Evolutionary conservation across 2,797 vertebrate genomes (phyloP), one percentile per base, ranked within the genome.

Genomic region (Podarcis lilfordi): DNA sequence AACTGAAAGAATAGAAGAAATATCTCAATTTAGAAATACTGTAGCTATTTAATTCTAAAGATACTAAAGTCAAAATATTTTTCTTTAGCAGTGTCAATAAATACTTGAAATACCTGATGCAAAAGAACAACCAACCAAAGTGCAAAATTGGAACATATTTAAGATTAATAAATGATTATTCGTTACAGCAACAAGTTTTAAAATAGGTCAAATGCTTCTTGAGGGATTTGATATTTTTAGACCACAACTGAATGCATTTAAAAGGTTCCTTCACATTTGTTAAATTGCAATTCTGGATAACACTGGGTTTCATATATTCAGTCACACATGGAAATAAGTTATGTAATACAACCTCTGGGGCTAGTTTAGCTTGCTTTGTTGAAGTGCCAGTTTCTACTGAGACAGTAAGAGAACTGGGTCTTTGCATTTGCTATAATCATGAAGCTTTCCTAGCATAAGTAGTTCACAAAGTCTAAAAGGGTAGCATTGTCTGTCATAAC

Each of bases 1-100:
- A 97, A 99, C 99, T 99, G 89, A 79, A 92, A 92, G 8, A 89
- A 29, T 84, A 94, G 15, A 27, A 72, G 88, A 92, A 86, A 50
- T 55, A 88, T 13, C 72, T 87, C 89, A 91, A 89, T 27, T 84
- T 72, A 74, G 25, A 72, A 64, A 91, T 90, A 89, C 86, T 15
- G 37, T 81, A 81, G 71, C 74, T 3, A 11, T 21, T 35, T 23
- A 79, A 85, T 55, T 89, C 84, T 0, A 13, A 25, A 87, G 80
- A 71, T 8, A 86, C 61, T 77, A 88, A 74, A 37, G 23, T 4
- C 68, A 80, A 29, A 64, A 35, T 27, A 15, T 55, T 25, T 71
- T 79, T 79, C 29, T 69, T 50, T 11, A 8, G 23, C 7, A 21
- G 82, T 88, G 76, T 86, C 35, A 86, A 89, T 91, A 79, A 27